Base-by-base conservation (phyloP, 2,797 vertebrate genomes). In the Crax fasciolata region DNA sequence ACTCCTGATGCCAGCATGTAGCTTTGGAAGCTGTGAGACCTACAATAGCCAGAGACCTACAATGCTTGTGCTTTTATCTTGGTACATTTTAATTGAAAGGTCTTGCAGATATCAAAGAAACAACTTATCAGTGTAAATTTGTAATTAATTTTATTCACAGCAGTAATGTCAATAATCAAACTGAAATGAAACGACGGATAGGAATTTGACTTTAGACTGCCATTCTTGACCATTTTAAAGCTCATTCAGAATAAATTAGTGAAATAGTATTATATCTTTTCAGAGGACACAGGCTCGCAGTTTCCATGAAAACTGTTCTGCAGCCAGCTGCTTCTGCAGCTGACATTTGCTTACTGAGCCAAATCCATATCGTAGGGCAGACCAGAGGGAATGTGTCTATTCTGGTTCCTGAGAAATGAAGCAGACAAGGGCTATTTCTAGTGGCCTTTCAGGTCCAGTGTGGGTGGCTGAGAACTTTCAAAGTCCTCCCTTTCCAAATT, bases 381-480 rank as follows among this genome's bases (percentile, higher is more conserved):
- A 95, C 84, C 66, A 76, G 96, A 95, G 96, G 94, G 95, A 89
- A 76, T 57, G 49, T 90, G 93, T 96, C 94, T 95, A 63, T 94
- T 95, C 95, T 81, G 80, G 93, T 87, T 95, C 87, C 94, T 92
- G 94, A 96, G 92, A 94, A 96, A 92, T 91, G 93, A 89, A 90
- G 89, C 89, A 87, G 89, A 94, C 48, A 6, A 94, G 79, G 87
- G 93, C 46, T 96, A 91, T 97, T 97, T 97, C 95, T 86, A 96
- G 93, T 94, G 89, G 91, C 96, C 87, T 96, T 94, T 95, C 91
- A 96, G 93, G 89, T 94, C 87, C 90, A 75, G 68, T 96, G 93
- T 97, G 96, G 92, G 96, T 97, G 96, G 96, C 91, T 96, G 93
- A 94, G 93, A 95, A 84, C 89, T 90, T 76, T 76, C 74, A 86